Conservation (phyloP, 2,797 vertebrate genomes). For the Coregonus sp. region DNA sequence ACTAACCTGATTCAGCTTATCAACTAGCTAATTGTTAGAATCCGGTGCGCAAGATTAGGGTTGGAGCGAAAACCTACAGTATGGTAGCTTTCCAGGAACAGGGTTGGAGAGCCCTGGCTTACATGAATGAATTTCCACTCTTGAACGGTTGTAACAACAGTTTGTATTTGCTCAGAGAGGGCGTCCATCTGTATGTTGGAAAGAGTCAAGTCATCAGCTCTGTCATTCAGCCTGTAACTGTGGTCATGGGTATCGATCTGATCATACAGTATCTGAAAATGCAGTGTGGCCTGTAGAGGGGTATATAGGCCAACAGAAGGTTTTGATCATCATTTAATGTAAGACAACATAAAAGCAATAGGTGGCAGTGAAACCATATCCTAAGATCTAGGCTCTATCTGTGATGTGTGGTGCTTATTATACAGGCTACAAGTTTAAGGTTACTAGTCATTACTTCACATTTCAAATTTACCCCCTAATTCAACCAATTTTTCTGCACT, state of each 20-base stretch:
- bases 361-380: not conserved
- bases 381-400: not conserved
- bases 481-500: not conserved
- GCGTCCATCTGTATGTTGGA: not conserved
- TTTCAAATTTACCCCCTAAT: not conserved
- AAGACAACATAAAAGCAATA: not conserved
- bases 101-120: too few relatives aligned
- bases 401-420: not conserved
- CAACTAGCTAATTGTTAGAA: too few relatives aligned
- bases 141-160: not conserved
- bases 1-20: too few relatives aligned
- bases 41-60: too few relatives aligned
- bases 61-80: too few relatives aligned
- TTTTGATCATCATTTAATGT: not conserved
- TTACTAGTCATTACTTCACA: not conserved
- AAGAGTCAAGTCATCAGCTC: not conserved
- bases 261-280: not conserved
- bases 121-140: not conserved
- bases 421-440: not conserved
- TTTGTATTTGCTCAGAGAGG: not conserved
- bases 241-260: not conserved
- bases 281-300: constrained; percentile 41
- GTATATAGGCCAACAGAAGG: not conserved
- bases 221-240: not conserved
- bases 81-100: too few relatives aligned